Evolutionary conservation across 2,888 invertebrate species (phyloP), one percentile per base, ranked within the genome.

Genomic region (Sarcophaga caerulescens): DNA sequence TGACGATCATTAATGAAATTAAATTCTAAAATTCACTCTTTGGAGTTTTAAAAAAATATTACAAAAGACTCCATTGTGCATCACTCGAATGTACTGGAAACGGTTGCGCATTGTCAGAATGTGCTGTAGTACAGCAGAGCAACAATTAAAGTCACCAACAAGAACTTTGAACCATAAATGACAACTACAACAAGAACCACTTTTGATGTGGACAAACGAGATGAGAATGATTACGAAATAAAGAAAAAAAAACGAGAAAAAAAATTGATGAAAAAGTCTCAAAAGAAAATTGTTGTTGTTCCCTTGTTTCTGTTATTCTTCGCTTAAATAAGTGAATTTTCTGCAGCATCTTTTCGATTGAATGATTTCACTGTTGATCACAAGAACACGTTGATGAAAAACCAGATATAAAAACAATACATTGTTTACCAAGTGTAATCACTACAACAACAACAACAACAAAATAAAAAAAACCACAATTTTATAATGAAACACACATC

Each of bases 291-390:
- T 63, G 62, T 60, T 35, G 6, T 35, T 35, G 35, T 35, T 35
- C 6, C 6, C 35, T 14, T 47, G 0, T 47, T 47, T 11, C 12
- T 68, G 70, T 73, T 57, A 59, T 74, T 71, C 8, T 57, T 21
- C 79, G 35, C 71, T 57, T 12, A 59, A 79, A 82, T 84, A 74
- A 86, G 75, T 81, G 78, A 87, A 68, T 87, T 84, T 81, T 81
- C 68, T 47, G 70, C 17, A 44, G 57, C 52, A 70, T 69, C 60
- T 71, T 35, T 52, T 21, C 90, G 90, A 91, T 89, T 90, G 91
- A 91, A 91, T 91, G 90, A 90, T 91, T 91, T 90, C 90, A 89
- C 88, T 89, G 90, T 88, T 89, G 90, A 91, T 91, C 91, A 89
- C 89, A 89, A 90, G 88, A 91, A 89, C 60, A 79, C 66, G 35